Evolutionary conservation across 2,797 vertebrate genomes (phyloP).

Genomic region (Danio albolineatus): DNA sequence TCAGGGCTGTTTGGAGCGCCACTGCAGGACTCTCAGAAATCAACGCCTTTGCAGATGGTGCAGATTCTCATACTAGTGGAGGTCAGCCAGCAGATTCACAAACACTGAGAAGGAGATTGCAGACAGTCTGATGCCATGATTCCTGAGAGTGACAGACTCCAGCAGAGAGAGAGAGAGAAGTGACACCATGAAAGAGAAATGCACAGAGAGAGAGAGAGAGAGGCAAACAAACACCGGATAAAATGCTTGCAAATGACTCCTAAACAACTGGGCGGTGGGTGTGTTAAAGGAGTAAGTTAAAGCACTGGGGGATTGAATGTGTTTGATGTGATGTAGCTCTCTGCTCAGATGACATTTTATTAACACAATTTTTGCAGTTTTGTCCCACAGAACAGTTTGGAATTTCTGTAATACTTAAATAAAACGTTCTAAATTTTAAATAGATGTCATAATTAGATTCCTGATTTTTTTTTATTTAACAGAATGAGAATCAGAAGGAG

Average conservation of each 20-base stretch:
- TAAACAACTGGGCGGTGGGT: neutral
- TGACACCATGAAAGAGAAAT: neutral
- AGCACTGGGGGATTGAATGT: too few species aligned
- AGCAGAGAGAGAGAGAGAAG: slow-evolving; percentile 7
- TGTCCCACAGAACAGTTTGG: too few species aligned
- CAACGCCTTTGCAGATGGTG: slow-evolving; percentile 63
- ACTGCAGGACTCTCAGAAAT: slow-evolving; percentile 40
- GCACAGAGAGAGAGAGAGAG: neutral
- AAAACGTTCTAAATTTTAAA: too few species aligned
- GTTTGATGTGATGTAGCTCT: too few species aligned
- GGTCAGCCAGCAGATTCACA: slow-evolving; percentile 62
- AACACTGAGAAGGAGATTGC: neutral
- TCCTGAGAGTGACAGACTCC: slow-evolving; percentile 17
- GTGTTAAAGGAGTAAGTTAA: too few species aligned
- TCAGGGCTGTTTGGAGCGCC: slow-evolving; percentile 44
- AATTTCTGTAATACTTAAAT: too few species aligned
- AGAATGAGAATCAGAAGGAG: too few species aligned
- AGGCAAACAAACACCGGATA: neutral
- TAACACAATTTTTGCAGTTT: too few species aligned
- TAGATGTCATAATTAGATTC: too few species aligned
- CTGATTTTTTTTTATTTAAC: too few species aligned
- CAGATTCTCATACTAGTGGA: slow-evolving; percentile 57
- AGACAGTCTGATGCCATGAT: slow-evolving; percentile 27
- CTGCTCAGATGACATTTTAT: too few species aligned
- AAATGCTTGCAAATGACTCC: neutral